Evolutionary conservation across 23 tunicate genomes (phyloP).

Genomic region (Clavelina lepadiformis): DNA sequence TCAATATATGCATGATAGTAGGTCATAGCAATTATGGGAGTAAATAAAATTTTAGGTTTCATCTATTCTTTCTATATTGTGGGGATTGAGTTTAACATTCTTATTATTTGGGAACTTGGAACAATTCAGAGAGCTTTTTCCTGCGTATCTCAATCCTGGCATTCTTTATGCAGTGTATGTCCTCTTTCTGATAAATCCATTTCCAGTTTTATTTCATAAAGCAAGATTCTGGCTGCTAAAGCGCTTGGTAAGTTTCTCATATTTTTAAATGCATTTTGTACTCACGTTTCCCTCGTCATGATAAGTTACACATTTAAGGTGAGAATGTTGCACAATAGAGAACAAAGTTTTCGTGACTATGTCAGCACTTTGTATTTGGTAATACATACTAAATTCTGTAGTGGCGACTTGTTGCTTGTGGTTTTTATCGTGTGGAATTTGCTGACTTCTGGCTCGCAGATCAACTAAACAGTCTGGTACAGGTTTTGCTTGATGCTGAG

Average conservation of each 20-base stretch:
- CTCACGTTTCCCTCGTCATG: too few relatives aligned
- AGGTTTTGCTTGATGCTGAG: slow-evolving; percentile 65
- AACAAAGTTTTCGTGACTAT: too few relatives aligned
- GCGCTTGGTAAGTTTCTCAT: slow-evolving; percentile 68
- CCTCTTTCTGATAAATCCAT: slow-evolving; percentile 66
- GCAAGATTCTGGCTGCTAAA: slow-evolving; percentile 78
- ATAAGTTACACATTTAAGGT: too few relatives aligned
- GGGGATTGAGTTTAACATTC: slow-evolving; percentile 59
- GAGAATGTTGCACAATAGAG: too few relatives aligned
- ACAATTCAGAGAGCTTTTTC: slow-evolving; percentile 24
- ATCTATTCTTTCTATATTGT: slow-evolving; percentile 46
- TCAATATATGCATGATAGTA: not conserved
- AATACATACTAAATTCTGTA: too few relatives aligned
- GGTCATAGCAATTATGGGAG: not conserved
- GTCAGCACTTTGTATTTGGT: too few relatives aligned
- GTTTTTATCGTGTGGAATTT: slow-evolving; percentile 87
- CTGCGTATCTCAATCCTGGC: slow-evolving; percentile 69
- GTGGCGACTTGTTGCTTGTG: slow-evolving; percentile 95
- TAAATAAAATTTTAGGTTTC: slow-evolving; percentile 28
- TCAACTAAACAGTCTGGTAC: slow-evolving; percentile 79
- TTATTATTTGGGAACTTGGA: slow-evolving; percentile 50
- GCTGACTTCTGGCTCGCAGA: slow-evolving; percentile 99
- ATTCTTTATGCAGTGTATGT: slow-evolving; percentile 43
- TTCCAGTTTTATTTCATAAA: slow-evolving; percentile 85
- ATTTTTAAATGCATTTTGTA: too few relatives aligned